Base-by-base conservation (phyloP, 2,888 invertebrate species). In the Athalia circularis region DNA sequence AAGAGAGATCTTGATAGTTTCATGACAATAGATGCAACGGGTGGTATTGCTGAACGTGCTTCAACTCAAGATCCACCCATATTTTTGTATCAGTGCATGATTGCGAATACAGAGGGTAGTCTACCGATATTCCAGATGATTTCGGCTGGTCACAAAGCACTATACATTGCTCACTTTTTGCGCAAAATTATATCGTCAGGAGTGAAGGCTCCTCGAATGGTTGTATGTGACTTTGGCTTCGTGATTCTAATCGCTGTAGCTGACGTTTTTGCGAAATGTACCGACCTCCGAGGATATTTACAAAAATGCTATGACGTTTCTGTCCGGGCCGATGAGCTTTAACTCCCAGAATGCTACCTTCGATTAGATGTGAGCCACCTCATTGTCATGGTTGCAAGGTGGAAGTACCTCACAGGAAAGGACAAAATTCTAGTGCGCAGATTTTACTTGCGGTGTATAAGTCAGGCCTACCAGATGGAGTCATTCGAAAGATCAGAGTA, bases 51-150 rank as follows among this genome's bases (percentile, higher is more conserved):
- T 4, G 77, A 64, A 15, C 62, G 64, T 1, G 68, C 59, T 4
- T 52, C 72, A 43, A 48, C 52, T 9, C n/a, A 79, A n/a, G n/a
- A n/a, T 47, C 80, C 80, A 13, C 70, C 65, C 13, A 54, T 75
- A 0, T 79, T 79, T 45, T 62, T 80, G 8, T 79, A 79, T 15
- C 79, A 80, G n/a, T 80, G 79, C 29, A 77, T 81, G 68, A 8
- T 81, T 2, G 77, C 61, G 1, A 62, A 62, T 1, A 45, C 13
- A 43, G 77, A 79, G 13, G 79, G 79, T 1, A 80, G 80, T 47
- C 65, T 77, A 8, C 80, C 81, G 4, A 62, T 74, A 11, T 81
- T 75, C 43, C 68, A 80, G 64, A 62, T 78, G 74, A 45, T 79
- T 11, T 79, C 65, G 5, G 57, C 65, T 5, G 74, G 75, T 47